Percentiles rank a stretch among this genome's conserved stretches.
Evolutionary conservation across 2,113 vertebrate genomes (phyloP).

Genomic region (Pleuronectes platessa): DNA sequence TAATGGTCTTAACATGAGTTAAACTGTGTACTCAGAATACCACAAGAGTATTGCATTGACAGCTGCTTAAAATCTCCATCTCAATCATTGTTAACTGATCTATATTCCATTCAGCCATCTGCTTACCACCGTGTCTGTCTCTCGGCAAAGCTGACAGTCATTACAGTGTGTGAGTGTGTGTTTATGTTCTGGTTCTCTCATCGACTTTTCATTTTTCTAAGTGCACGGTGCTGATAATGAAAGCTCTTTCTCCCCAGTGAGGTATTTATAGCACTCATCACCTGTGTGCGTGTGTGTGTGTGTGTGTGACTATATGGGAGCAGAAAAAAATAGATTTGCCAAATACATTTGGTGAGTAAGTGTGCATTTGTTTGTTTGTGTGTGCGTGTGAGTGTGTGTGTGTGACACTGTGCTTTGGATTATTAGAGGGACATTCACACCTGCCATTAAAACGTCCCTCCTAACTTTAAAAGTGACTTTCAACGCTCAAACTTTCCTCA

Average conservation of each 20-base stretch:
- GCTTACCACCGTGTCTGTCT: slow-evolving; percentile 5
- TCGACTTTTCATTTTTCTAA: slow-evolving; percentile 62
- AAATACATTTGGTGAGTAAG: no score
- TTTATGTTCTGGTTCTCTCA: slow-evolving; percentile 37
- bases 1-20: background rate
- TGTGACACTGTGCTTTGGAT: background rate
- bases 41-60: slow-evolving; percentile 4
- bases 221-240: slow-evolving; percentile 50
- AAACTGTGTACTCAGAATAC: background rate
- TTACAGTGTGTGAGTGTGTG: slow-evolving; percentile 35
- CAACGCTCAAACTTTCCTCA: slow-evolving; percentile 8
- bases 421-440: background rate
- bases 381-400: background rate
- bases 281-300: slow-evolving; percentile 1
- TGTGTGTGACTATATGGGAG: background rate
- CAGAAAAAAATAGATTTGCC: no score
- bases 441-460: slow-evolving; percentile 4
- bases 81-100: slow-evolving; percentile 18
- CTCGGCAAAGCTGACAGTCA: slow-evolving; percentile 13
- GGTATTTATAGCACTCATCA: slow-evolving; percentile 37
- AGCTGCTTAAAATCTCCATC: slow-evolving; percentile 12
- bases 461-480: slow-evolving; percentile 47
- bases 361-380: background rate
- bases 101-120: background rate
- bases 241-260: slow-evolving; percentile 27